Percentiles rank a stretch among this genome's conserved stretches.
These are phyloP conservation scores for Theristicus caerulescens DNA, from an alignment of 2,113 vertebrate species.

Conservation along the genomic window DNA sequence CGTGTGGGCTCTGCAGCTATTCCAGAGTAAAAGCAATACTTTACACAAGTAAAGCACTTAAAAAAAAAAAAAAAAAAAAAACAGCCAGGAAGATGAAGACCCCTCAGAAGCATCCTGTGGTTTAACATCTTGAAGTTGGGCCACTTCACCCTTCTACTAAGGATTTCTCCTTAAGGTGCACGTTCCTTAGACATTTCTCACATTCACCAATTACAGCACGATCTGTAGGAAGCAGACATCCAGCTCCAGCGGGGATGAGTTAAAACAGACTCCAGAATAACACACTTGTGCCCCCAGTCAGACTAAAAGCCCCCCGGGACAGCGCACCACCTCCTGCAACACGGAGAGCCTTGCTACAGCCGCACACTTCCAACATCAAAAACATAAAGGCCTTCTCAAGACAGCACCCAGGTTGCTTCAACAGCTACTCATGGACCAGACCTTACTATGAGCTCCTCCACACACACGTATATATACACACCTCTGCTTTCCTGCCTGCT, in stretches of 20 bases:
- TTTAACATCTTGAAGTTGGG: background rate
- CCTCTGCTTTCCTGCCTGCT: background rate
- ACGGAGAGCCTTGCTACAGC: background rate
- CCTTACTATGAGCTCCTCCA: accelerated
- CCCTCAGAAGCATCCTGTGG: background rate
- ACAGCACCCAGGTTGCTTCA: background rate
- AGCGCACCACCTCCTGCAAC: background rate
- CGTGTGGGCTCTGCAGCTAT: background rate
- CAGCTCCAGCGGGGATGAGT: background rate
- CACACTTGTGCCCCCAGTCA: accelerated
- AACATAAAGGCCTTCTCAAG: accelerated
- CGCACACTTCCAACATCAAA: background rate
- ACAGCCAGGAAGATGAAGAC: background rate
- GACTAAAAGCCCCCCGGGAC: background rate
- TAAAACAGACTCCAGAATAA: background rate
- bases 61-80: background rate
- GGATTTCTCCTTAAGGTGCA: background rate
- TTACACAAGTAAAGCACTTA: background rate
- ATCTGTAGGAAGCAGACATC: background rate
- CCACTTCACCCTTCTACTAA: background rate
- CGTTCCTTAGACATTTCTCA: background rate
- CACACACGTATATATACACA: accelerated
- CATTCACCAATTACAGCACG: accelerated
- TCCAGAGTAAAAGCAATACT: background rate
- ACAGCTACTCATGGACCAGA: background rate